Evolutionary conservation across 2,888 invertebrate genomes (phyloP), one percentile per base, ranked within the genome.

Genomic region (Euzetes globulus): DNA sequence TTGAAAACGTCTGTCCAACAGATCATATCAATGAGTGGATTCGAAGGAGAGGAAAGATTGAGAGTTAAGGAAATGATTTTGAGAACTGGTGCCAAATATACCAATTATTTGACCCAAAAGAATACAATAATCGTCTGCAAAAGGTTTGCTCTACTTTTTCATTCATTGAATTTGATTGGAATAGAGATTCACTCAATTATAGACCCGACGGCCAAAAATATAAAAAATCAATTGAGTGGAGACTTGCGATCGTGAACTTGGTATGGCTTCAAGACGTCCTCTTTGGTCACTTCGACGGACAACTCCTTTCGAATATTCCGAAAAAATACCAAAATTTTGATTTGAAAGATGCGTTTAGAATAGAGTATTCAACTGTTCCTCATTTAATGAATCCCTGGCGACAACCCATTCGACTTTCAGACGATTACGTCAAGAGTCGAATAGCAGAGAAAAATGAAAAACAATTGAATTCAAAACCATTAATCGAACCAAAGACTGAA

Each of bases 331-430:
- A 93, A 81, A 91, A 93, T 81, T 94, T 91, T 82, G 89, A 88
- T 79, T 41, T 45, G 72, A 87, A 88, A 6, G 90, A 91, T 81
- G 89, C 91, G 0, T 92, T 94, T 82, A 87, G 90, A 78, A 89
- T 94, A 82, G 94, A 94, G 81, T 92, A 91, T 81, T 88, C 89
- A 75, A 83, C 92, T 72, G 92, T 94, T 17, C 90, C 91, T 50
- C 92, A 91, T 85, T 85, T 96, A 52, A 91, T 96, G 91, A 94
- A 89, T 82, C 91, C 94, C 0, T 97, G 96, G 96, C 94, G 93
- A 83, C 89, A 90, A 84, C 94, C 94, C 0, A 91, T 94, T 27
- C 50, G 50, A 22, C 19, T 52, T 3, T 47, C 50, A 22, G 47
- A 71, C 6, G 52, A 71, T 11, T 27, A 50, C 25, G 0, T 71